Evolutionary conservation across 2,888 invertebrate species (phyloP), one percentile per base, ranked within the genome.

Genomic region (Synergus itoensis): DNA sequence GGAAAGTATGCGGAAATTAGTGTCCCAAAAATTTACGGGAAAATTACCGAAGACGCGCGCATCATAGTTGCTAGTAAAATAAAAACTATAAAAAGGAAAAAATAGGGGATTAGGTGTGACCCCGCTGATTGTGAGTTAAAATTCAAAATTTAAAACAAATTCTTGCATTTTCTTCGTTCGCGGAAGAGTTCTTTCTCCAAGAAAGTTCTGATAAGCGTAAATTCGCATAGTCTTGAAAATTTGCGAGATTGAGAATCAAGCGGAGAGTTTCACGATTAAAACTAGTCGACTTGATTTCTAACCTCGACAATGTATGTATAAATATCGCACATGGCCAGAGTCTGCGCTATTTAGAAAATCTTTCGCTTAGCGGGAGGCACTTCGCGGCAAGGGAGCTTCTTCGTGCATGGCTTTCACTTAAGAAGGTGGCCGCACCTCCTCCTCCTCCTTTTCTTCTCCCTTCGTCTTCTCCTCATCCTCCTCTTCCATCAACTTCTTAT

Each of bases 261-360:
- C 36, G 67, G 45, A 21, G 18, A 21, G 67, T 69, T 21, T 45
- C 14, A n/a, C n/a, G 21, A 79, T 77, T 76, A 69, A 28, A 28
- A 28, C 36, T 16, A 75, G 78, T 75, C 79, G 79, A 69, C 76
- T 77, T 80, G 79, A 79, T 83, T 81, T 78, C 81, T 81, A 82
- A 76, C 79, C 80, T 80, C 80, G 82, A 83, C 87, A 84, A 83
- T 86, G 85, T 73, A 53, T 73, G 36, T 88, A 88, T 88, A 89
- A 88, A 89, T 89, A 89, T 85, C 88, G 82, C 81, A 84, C 85
- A 84, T 83, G 81, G 83, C 80, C 84, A 73, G 85, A 86, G 87
- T 86, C 86, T 82, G 84, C 80, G 84, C 84, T 88, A 88, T 88
- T 88, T 88, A 88, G 88, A 88, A 88, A 87, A 87, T 89, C 84